These are phyloP conservation scores for Pleuronectes platessa DNA, from an alignment of 2,113 vertebrate genomes.

Conservation along the genomic window DNA sequence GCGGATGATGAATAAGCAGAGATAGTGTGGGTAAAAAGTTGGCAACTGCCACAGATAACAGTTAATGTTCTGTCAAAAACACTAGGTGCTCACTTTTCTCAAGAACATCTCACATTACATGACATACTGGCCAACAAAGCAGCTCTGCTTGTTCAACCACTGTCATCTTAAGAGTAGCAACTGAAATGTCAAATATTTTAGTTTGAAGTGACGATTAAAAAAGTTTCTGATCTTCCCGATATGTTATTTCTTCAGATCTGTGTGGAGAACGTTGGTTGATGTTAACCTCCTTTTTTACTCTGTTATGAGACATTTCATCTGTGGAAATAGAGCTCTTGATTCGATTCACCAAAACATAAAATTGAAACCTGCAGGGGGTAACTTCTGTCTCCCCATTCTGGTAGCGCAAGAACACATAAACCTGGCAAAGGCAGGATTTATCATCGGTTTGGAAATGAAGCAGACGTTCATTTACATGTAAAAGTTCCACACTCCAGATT, in stretches of 20 bases:
- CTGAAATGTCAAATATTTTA: not conserved
- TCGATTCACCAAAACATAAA: not conserved
- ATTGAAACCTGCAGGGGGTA: too few species aligned
- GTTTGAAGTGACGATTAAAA: not conserved
- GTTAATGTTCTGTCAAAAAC: not conserved
- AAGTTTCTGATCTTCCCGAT: slow-evolving; percentile 25
- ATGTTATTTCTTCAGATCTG: not conserved
- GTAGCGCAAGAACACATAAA: not conserved
- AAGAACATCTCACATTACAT: not conserved
- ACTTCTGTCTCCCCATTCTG: not conserved
- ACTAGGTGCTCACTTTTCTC: not conserved
- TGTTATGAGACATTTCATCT: not conserved
- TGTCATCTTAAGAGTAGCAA: not conserved
- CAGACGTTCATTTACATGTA: not conserved
- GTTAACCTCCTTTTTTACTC: too few species aligned
- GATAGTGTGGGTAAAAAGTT: too few species aligned
- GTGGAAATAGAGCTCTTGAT: too few species aligned
- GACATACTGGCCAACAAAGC: too few species aligned
- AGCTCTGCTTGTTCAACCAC: not conserved
- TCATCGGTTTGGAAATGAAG: not conserved
- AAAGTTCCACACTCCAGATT: not conserved
- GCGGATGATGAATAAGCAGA: not conserved
- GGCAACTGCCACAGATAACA: too few species aligned
- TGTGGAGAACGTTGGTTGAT: too few species aligned
- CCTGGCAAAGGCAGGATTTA: not conserved